Evolutionary conservation across 2,113 vertebrate species (phyloP).

Genomic region (Tenebrosternarchus preto): DNA sequence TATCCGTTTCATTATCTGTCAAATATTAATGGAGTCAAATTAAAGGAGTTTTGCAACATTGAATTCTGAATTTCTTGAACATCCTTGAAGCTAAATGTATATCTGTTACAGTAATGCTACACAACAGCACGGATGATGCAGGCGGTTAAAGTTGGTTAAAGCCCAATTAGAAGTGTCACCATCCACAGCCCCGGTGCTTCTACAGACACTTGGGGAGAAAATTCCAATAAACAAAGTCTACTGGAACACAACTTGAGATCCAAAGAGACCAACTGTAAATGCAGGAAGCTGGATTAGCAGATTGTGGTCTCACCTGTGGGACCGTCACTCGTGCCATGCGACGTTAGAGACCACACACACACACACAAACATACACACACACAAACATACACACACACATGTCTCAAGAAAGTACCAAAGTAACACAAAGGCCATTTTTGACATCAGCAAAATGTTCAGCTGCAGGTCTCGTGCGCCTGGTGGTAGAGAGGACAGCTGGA

Average conservation of each 20-base stretch:
- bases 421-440: slow-evolving; percentile 61
- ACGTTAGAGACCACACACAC: slow-evolving; percentile 55
- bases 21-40: background rate
- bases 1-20: background rate
- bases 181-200: background rate
- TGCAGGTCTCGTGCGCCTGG: slow-evolving; percentile 31
- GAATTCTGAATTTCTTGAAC: slow-evolving; percentile 17
- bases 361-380: slow-evolving; percentile 30
- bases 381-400: slow-evolving; percentile 34
- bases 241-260: background rate
- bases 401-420: slow-evolving; percentile 65
- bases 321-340: slow-evolving; percentile 62
- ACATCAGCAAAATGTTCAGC: slow-evolving; percentile 53
- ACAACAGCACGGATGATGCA: slow-evolving; percentile 35
- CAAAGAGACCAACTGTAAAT: background rate
- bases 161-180: slow-evolving; percentile 23
- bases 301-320: slow-evolving; percentile 29
- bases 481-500: slow-evolving; percentile 12
- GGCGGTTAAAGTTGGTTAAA: slow-evolving; percentile 8
- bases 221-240: background rate
- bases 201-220: background rate
- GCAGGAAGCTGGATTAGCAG: background rate
- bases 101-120: slow-evolving; percentile 56
- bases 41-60: background rate
- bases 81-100: slow-evolving; percentile 3